phyloP scores from a whole-genome alignment of 1,140 invertebrate genomes.

The Caenorhabditis inopinata region DNA sequence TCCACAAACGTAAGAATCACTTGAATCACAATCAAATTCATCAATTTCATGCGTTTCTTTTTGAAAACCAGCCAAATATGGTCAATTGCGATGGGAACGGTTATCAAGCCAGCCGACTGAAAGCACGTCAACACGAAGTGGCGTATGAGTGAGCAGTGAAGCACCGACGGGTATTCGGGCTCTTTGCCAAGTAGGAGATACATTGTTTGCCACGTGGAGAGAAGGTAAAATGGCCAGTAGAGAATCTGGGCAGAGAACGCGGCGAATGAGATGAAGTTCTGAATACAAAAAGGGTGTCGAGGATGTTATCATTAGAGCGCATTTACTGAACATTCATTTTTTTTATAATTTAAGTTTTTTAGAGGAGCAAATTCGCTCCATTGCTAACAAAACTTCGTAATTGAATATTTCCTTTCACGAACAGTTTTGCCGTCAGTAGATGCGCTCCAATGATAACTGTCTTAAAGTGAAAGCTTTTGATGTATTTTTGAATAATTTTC shows the following conservation, averaged over 20 bases:
- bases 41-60: conserved; percentile 3
- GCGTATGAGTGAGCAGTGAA: neutral
- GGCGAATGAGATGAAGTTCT: neutral
- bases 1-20: neutral
- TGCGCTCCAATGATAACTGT: no score
- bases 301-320: no score
- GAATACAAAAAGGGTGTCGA: neutral
- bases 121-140: neutral
- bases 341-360: no score
- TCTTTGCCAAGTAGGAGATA: neutral
- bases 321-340: no score
- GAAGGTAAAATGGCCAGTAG: conserved; percentile 16
- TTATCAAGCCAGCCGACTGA: neutral
- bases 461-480: no score
- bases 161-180: neutral
- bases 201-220: conserved; percentile 22
- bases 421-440: no score
- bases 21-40: conserved; percentile 2
- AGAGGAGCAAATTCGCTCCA: no score
- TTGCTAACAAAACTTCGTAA: no score
- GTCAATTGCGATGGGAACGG: neutral
- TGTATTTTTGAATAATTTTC: no score
- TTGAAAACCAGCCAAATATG: conserved; percentile 1
- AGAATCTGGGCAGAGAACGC: neutral
- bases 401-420: no score